These are phyloP conservation scores for Ochotona princeps DNA, from an alignment of 2,113 vertebrate species.

Conservation along the genomic window DNA sequence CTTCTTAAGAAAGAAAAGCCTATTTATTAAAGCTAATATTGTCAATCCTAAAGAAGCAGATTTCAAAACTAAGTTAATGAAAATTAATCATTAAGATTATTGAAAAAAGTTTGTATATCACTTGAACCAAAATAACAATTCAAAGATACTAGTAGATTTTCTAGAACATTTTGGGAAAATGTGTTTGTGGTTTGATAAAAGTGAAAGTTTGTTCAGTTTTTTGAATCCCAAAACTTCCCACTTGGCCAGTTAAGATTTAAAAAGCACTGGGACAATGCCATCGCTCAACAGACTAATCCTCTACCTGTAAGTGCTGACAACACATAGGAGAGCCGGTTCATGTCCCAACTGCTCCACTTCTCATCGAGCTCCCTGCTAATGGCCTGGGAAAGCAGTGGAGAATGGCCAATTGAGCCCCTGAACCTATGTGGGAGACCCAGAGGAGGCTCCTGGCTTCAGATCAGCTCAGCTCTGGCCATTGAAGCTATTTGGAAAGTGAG, in stretches of 20 bases:
- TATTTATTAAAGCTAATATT: background rate
- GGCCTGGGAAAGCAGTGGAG: too few relatives aligned
- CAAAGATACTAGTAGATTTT: constrained; percentile 2
- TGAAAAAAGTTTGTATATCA: background rate
- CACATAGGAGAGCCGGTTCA: too few relatives aligned
- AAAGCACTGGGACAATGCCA: background rate
- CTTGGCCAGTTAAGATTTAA: background rate
- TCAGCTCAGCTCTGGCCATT: too few relatives aligned
- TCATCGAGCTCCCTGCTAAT: too few relatives aligned
- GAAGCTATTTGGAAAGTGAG: too few relatives aligned
- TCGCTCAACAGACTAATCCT: too few relatives aligned
- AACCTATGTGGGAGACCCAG: too few relatives aligned
- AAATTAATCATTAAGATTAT: background rate
- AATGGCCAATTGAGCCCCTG: too few relatives aligned
- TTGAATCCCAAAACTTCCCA: background rate
- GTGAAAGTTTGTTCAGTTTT: background rate
- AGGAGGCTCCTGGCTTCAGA: too few relatives aligned
- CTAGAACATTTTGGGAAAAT: background rate
- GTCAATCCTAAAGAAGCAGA: constrained; percentile 19
- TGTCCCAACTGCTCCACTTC: too few relatives aligned
- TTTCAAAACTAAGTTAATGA: constrained; percentile 13
- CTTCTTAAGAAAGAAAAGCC: background rate
- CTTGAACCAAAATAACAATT: constrained; percentile 38
- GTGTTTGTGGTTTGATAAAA: background rate
- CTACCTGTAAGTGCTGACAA: too few relatives aligned